phyloP scores from a whole-genome alignment of 2,888 invertebrate genomes.

The Hydrotaea diabolus region DNA sequence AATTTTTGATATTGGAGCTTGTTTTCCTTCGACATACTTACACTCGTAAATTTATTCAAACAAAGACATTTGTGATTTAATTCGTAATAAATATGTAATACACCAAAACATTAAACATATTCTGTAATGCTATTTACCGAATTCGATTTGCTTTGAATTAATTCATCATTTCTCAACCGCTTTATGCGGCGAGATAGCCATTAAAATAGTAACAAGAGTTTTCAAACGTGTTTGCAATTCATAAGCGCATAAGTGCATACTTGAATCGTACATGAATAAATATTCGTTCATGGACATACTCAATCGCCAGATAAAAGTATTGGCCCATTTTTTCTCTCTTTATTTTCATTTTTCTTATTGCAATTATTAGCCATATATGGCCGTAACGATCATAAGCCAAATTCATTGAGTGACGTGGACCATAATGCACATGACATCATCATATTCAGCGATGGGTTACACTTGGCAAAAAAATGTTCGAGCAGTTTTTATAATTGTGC shows the following conservation, averaged over 20 bases:
- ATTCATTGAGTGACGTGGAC: not conserved
- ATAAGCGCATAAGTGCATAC: constrained; percentile 18
- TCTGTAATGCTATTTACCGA: not conserved
- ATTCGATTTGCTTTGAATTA: not conserved
- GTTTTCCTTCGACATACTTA: too few relatives aligned
- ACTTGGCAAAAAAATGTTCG: too few relatives aligned
- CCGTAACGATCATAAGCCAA: constrained; percentile 10
- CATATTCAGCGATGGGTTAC: not conserved
- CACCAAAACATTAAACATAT: not conserved
- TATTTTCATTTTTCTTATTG: constrained; percentile 9
- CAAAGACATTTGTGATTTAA: not conserved
- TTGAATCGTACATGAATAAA: not conserved
- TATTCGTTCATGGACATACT: not conserved
- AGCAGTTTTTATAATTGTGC: too few relatives aligned
- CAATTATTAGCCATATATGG: constrained; percentile 33
- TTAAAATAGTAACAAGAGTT: constrained; percentile 41
- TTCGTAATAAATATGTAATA: not conserved
- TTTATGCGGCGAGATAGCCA: not conserved
- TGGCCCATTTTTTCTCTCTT: constrained; percentile 11
- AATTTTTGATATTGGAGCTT: too few relatives aligned
- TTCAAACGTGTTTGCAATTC: constrained; percentile 30
- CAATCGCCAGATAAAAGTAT: not conserved
- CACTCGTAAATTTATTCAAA: too few relatives aligned
- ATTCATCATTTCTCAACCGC: constrained; percentile 10
- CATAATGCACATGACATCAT: not conserved